These are phyloP conservation scores for Ciconia nigra DNA, from an alignment of 2,797 vertebrate genomes.

Conservation along the genomic window DNA sequence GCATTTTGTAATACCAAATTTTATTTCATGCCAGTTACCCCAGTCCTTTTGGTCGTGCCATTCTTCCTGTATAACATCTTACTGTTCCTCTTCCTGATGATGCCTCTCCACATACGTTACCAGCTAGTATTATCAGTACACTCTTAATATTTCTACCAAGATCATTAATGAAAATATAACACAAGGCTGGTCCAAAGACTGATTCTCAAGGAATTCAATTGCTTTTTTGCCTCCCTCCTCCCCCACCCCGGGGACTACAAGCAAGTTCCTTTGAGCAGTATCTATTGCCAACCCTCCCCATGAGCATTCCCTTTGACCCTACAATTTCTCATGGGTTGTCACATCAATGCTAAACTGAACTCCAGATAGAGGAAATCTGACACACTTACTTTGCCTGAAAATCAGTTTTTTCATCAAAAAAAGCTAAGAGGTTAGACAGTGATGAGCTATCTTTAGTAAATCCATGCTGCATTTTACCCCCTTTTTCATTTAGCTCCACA, in stretches of 20 bases:
- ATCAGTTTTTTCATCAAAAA: slow-evolving; percentile 33
- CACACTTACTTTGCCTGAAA: slow-evolving; percentile 16
- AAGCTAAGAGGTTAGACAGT: slow-evolving; percentile 31
- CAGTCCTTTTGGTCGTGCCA: background rate
- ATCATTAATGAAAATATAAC: background rate
- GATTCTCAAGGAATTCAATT: background rate
- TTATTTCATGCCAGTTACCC: background rate
- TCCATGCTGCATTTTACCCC: slow-evolving; percentile 12
- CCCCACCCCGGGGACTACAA: background rate
- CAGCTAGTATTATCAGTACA: background rate
- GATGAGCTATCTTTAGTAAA: slow-evolving; percentile 36
- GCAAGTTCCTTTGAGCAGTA: background rate
- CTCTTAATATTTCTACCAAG: background rate
- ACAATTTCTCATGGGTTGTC: slow-evolving; percentile 12
- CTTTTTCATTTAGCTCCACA: slow-evolving; percentile 38
- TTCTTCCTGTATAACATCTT: background rate
- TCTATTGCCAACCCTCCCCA: background rate
- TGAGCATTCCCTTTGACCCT: background rate
- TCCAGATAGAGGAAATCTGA: slow-evolving; percentile 33
- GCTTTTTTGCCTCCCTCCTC: background rate
- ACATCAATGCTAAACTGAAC: slow-evolving; percentile 23
- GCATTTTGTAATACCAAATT: background rate
- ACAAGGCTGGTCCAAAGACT: background rate
- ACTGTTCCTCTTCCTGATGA: background rate
- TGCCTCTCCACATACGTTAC: background rate